Base-by-base conservation (phyloP, 2,888 invertebrate genomes). In the Spodoptera exigua region DNA sequence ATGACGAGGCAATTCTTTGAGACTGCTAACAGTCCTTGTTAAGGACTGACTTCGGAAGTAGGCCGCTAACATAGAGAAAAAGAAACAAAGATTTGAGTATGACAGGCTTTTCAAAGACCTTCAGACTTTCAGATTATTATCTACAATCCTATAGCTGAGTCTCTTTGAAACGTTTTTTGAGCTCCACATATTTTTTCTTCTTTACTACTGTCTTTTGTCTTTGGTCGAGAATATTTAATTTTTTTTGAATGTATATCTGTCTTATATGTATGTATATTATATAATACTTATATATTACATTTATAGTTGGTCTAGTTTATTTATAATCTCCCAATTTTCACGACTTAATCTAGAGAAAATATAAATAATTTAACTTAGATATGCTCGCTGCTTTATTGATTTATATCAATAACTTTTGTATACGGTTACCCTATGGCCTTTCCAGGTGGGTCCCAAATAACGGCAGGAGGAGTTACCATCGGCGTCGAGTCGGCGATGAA, bases 91-190 rank as follows among this genome's bases (percentile, higher is more conserved):
- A 36, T 41, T 45, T 45, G 1, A 36, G 45, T 43, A 44, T 14
- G 16, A 16, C 39, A 14, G 16, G 3, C 41, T 10, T 68, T 58
- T 51, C 45, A 64, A 68, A 68, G 49, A 21, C 17, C 41, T 41
- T 60, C 34, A 44, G 51, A 58, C 60, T 18, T 34, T 16, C 12
- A 34, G 68, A 68, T 51, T 67, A 21, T 46, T 67, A 64, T 67
- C 59, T 49, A 39, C 37, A 37, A 17, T 59, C 35, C 52, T 40
- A 39, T 10, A 46, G 40, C 66, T 45, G 14, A 10, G 16, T 13
- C 59, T 27, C 49, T 46, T 68, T 64, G 49, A 46, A 34, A 51
- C 36, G 61, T 41, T 51, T 63, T 65, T 68, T 36, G 16, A 35
- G 3, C 12, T 16, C 17, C 39, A 41, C 59, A 14, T 35, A 39